phyloP scores from a whole-genome alignment of 92 coral and sea anemone genomes.

The Virgularia gustaviana region DNA sequence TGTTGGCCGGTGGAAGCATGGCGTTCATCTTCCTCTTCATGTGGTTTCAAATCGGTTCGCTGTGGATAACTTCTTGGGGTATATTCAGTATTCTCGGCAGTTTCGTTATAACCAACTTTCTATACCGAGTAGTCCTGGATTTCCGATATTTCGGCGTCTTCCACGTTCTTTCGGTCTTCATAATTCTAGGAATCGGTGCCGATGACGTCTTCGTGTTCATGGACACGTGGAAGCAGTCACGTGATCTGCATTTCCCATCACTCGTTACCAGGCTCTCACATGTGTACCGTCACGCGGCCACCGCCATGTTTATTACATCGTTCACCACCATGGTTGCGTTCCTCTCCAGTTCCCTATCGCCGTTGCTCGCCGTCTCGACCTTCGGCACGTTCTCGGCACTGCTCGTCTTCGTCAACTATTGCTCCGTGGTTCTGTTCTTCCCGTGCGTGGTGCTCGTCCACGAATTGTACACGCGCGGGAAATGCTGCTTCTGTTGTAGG shows the following conservation, averaged over 20 bases:
- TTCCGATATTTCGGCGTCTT: slow-evolving; percentile 91
- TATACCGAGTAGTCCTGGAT: slow-evolving; percentile 75
- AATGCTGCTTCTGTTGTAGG: not conserved
- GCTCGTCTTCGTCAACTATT: slow-evolving; percentile 80
- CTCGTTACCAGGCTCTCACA: slow-evolving; percentile 70
- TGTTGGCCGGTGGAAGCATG: slow-evolving; percentile 89
- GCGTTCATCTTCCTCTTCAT: slow-evolving; percentile 79
- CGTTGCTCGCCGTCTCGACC: slow-evolving; percentile 86
- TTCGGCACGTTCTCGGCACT: slow-evolving; percentile 90
- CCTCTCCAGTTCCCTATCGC: slow-evolving; percentile 85
- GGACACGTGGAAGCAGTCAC: slow-evolving; percentile 85
- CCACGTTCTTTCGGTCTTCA: slow-evolving; percentile 91
- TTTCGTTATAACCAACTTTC: slow-evolving; percentile 80
- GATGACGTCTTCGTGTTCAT: slow-evolving; percentile 93
- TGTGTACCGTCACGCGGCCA: slow-evolving; percentile 81
- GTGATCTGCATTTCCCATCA: slow-evolving; percentile 53
- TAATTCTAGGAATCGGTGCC: slow-evolving; percentile 88
- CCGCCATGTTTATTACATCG: slow-evolving; percentile 90
- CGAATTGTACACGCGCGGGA: slow-evolving; percentile 67
- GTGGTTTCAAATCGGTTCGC: slow-evolving; percentile 81
- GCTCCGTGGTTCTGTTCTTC: slow-evolving; percentile 77
- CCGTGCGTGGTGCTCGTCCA: slow-evolving; percentile 80
- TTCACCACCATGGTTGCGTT: slow-evolving; percentile 89
- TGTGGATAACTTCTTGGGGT: slow-evolving; percentile 95
- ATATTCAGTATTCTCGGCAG: slow-evolving; percentile 83